Evolutionary conservation across 2,113 vertebrate genomes (phyloP).

Genomic region (Coreoperca whiteheadi): DNA sequence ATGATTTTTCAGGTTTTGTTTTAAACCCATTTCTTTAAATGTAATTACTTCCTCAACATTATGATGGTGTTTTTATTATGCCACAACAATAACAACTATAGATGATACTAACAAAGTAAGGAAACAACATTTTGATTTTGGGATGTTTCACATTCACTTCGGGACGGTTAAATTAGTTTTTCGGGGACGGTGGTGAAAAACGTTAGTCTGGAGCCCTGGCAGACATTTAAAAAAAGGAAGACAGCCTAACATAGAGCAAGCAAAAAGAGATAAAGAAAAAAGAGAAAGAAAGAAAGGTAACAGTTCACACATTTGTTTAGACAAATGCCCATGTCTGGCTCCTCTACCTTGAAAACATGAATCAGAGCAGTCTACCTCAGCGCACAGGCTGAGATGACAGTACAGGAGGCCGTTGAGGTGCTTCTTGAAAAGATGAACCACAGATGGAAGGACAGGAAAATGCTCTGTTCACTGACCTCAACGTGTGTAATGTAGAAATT

Average conservation of each 20-base stretch:
- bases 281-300: conserved; percentile 21
- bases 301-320: conserved; percentile 28
- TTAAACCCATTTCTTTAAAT: too few relatives aligned
- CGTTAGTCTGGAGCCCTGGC: too few relatives aligned
- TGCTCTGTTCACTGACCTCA: not conserved
- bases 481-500: not conserved
- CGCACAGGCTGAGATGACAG: conserved; percentile 61
- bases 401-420: conserved; percentile 37
- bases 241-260: not conserved
- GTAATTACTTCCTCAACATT: too few relatives aligned
- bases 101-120: too few relatives aligned
- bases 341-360: conserved; percentile 51
- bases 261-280: not conserved
- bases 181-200: too few relatives aligned
- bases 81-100: too few relatives aligned
- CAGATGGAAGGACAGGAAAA: conserved; percentile 17
- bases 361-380: conserved; percentile 54
- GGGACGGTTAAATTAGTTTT: too few relatives aligned
- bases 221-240: not conserved
- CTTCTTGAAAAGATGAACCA: conserved; percentile 45
- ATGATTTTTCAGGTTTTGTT: too few relatives aligned
- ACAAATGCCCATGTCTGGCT: conserved; percentile 43
- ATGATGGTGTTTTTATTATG: too few relatives aligned
- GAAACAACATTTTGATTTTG: too few relatives aligned
- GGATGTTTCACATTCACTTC: too few relatives aligned